Evolutionary conservation across 1,140 invertebrate species (phyloP), one percentile per base, ranked within the genome.

Genomic region (Trichonephila clavipes): DNA sequence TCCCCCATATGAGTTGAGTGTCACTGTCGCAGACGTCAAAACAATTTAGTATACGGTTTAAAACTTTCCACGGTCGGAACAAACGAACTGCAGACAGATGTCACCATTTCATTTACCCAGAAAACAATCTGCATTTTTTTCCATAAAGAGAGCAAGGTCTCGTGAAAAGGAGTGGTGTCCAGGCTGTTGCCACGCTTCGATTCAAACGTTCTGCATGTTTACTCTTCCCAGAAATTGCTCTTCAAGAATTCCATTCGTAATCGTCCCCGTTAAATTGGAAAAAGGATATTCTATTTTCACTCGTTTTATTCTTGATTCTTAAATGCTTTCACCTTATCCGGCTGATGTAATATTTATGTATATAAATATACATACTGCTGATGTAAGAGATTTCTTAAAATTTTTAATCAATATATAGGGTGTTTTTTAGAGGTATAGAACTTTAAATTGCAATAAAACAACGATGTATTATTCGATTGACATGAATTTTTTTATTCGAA

Each of bases 171-270:
- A 83, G 40, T 58, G 81, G 40, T 34, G 16, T 44, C 34, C 81
- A 83, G 34, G 44, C 81, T 83, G 21, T 34, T 18, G 44, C 34
- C 81, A 83, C 81, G 44, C 81, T 83, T 58, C 34, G n/a, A 58
- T 83, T 83, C 81, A 51, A 44, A 19, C 81, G 81, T 83, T 83
- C 81, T 83, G 81, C 81, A 51, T 83, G 81, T 83, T 83, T 51
- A 24, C 81, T 83, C 81, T 83, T 83, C 81, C 81, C 81, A 83
- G 44, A 83, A 83, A 58, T 28, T 72, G 69, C 69, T 72, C 24
- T 72, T 16, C 69, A 72, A 72, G 69, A 83, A 83, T 83, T 34
- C 44, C 6, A 83, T 83, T 51, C 69, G 24, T 72, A 28, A 72
- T 14, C 24, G 12, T 44, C n/a, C 81, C 81, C 81, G 34, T 44